These are phyloP conservation scores for Aspiorhynchus laticeps DNA, from an alignment of 2,113 vertebrate genomes.

Conservation along the genomic window DNA sequence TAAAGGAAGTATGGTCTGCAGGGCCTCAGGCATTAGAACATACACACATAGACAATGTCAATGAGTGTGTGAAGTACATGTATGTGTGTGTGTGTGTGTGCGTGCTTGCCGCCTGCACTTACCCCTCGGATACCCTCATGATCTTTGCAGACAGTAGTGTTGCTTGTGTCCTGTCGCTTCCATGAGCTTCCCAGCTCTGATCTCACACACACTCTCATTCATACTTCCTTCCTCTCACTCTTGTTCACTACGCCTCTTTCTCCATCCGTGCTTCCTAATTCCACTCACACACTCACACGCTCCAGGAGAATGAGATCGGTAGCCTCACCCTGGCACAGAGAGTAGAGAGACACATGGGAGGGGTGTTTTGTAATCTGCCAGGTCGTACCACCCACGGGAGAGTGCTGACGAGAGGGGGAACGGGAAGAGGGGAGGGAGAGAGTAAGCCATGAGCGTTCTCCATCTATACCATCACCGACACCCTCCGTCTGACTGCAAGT, in stretches of 20 bases:
- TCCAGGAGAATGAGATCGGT: conserved; percentile 72
- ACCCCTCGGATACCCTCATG: conserved; percentile 68
- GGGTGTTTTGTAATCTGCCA: conserved; percentile 89
- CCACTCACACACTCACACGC: conserved; percentile 50
- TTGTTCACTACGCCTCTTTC: conserved; percentile 20
- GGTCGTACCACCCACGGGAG: conserved; percentile 81
- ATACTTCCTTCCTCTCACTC: conserved; percentile 10
- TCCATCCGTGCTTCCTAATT: conserved; percentile 27
- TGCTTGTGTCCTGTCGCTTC: conserved; percentile 60
- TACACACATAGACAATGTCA: conserved; percentile 17
- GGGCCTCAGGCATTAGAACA: conserved; percentile 28
- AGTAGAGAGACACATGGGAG: conserved; percentile 82
- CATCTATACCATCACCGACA: conserved; percentile 68
- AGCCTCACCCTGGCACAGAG: conserved; percentile 79
- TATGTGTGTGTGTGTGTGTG: conserved; percentile 30
- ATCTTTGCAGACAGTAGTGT: conserved; percentile 60
- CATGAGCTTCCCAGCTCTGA: conserved; percentile 54
- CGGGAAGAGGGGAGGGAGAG: conserved; percentile 26
- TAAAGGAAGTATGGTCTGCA: conserved; percentile 18
- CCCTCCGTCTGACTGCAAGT: conserved; percentile 69
- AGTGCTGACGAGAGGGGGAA: conserved; percentile 57
- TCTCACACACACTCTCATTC: conserved; percentile 37
- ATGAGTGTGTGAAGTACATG: not conserved
- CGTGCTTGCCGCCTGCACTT: conserved; percentile 65
- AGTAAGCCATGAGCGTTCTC: conserved; percentile 52